A percentile compares a stretch with the other conserved stretches of the same genome.
Conservation (phyloP, 2,113 vertebrate genomes). For the Buteo buteo region DNA sequence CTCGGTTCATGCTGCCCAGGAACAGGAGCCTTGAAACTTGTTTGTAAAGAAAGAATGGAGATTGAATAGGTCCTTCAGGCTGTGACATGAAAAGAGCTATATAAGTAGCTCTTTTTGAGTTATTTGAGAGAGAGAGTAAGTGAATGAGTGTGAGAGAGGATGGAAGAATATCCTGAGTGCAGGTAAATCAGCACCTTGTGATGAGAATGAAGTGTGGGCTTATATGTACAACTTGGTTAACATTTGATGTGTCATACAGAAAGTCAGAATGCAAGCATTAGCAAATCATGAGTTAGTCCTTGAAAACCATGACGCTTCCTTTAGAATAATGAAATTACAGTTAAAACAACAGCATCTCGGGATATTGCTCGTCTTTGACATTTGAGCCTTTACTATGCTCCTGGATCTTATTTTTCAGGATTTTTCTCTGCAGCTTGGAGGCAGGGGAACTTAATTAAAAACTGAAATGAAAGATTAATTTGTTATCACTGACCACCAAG, state of each 20-base stretch:
- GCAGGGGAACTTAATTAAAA: background rate
- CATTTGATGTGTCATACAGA: background rate
- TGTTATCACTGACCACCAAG: background rate
- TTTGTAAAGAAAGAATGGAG: background rate
- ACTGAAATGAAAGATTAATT: background rate
- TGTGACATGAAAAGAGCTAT: background rate
- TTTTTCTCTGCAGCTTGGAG: background rate
- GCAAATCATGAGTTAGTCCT: background rate
- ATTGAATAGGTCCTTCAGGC: background rate
- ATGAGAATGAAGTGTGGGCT: background rate
- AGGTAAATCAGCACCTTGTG: background rate
- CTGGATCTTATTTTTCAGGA: background rate
- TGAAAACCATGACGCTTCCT: background rate
- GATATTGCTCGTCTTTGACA: background rate
- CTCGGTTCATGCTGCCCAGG: background rate
- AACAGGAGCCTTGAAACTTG: background rate
- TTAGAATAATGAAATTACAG: background rate
- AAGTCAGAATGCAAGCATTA: background rate
- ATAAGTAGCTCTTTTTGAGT: background rate
- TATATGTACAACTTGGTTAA: rapidly evolving
- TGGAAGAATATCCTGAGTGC: background rate
- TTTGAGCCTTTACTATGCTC: background rate
- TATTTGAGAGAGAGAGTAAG: background rate
- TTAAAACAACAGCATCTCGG: background rate
- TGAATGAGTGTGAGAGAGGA: background rate